These are phyloP conservation scores for Drosophila takahashii DNA, from an alignment of 1,140 invertebrate species.

Conservation along the genomic window DNA sequence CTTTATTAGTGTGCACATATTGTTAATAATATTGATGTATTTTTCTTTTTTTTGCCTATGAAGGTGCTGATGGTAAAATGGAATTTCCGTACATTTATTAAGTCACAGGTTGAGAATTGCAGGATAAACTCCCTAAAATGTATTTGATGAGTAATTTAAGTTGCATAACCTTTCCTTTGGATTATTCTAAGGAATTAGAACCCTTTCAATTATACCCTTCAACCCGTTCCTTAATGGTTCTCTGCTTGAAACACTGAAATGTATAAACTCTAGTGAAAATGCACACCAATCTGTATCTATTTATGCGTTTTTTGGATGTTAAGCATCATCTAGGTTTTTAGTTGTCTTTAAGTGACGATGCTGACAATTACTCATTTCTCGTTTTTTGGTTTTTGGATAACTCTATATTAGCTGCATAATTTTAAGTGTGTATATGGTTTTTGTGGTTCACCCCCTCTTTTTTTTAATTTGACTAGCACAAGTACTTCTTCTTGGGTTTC, in stretches of 20 bases:
- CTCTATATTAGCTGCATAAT: constrained; percentile 67
- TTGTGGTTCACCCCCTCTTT: constrained; percentile 1
- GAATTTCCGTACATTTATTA: constrained; percentile 24
- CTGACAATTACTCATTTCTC: constrained; percentile 9
- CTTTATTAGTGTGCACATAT: constrained; percentile 60
- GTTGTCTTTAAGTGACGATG: constrained; percentile 43
- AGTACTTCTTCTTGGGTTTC: constrained; percentile 85
- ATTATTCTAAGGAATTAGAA: neutral
- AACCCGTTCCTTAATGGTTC: neutral
- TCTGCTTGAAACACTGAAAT: constrained; percentile 47
- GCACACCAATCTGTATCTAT: constrained; percentile 44
- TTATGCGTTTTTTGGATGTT: constrained; percentile 21
- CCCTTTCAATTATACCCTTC: constrained; percentile 1
- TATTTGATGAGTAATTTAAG: constrained; percentile 1
- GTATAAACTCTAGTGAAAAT: constrained; percentile 42
- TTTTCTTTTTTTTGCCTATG: constrained; percentile 10
- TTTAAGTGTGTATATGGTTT: constrained; percentile 42
- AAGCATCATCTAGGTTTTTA: constrained; percentile 42
- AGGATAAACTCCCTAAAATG: neutral
- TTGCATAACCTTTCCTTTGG: neutral
- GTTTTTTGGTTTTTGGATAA: constrained; percentile 62
- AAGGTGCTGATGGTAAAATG: constrained; percentile 35
- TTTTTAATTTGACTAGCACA: constrained; percentile 85
- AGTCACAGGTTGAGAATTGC: constrained; percentile 12
- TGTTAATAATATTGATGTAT: constrained; percentile 38